These are phyloP conservation scores for Akabosia matsudoensis DNA, from an alignment of 1,140 invertebrate genomes.

Conservation along the genomic window DNA sequence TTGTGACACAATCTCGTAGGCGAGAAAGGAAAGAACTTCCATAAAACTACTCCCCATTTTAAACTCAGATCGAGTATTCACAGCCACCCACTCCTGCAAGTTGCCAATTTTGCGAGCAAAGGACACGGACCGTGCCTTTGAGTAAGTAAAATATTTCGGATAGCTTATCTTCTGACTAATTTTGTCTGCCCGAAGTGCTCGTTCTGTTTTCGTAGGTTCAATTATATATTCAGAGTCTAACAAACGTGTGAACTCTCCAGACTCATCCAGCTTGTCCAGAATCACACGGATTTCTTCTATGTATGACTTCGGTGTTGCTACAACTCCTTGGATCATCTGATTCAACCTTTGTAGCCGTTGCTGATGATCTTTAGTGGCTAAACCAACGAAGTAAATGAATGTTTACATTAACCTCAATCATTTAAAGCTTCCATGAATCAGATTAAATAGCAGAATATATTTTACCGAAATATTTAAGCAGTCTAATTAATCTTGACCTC, in stretches of 20 bases:
- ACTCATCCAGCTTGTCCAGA: conserved; percentile 32
- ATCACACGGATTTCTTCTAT: conserved; percentile 27
- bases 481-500: conserved; percentile 25
- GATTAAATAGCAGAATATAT: neutral
- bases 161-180: conserved; percentile 27
- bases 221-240: conserved; percentile 20
- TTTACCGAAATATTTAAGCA: conserved; percentile 43
- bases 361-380: conserved; percentile 36
- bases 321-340: conserved; percentile 14
- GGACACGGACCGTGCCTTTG: conserved; percentile 38
- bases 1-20: conserved; percentile 39
- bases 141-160: conserved; percentile 22
- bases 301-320: neutral
- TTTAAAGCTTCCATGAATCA: neutral
- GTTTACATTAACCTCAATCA: neutral
- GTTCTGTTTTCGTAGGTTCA: conserved; percentile 27
- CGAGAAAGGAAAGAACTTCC: conserved; percentile 40
- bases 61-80: conserved; percentile 11
- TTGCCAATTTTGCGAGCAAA: conserved; percentile 37
- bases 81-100: conserved; percentile 30
- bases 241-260: conserved; percentile 29
- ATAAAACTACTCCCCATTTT: conserved; percentile 29
- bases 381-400: neutral
- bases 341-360: conserved; percentile 1
- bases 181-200: conserved; percentile 25